phyloP scores from a whole-genome alignment of 2,888 invertebrate genomes.

The Pristionchus maxplancki region DNA sequence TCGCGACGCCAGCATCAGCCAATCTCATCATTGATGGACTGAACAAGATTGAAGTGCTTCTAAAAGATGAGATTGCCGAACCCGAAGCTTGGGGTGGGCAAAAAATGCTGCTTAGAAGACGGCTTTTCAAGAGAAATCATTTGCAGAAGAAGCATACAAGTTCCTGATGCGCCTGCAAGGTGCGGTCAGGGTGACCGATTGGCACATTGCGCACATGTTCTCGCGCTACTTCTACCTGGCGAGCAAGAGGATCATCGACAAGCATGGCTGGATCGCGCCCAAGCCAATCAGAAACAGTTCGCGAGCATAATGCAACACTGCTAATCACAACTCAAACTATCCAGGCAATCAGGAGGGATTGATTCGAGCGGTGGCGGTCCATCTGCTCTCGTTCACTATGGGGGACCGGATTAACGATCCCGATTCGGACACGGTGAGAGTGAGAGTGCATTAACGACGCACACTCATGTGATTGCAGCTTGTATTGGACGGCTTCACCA shows the following conservation, averaged over 20 bases:
- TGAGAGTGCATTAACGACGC: not conserved
- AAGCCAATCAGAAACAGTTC: not conserved
- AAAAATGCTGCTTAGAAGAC: no score
- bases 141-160: not conserved
- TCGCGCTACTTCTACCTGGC: not conserved
- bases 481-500: not conserved
- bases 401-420: not conserved
- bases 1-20: not conserved
- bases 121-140: not conserved
- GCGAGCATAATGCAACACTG: not conserved
- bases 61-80: not conserved
- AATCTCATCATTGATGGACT: not conserved
- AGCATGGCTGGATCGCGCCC: not conserved
- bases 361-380: not conserved
- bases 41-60: not conserved
- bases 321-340: not conserved
- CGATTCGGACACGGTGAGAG: not conserved
- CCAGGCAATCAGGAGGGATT: not conserved
- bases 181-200: not conserved
- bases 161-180: conserved; percentile 5
- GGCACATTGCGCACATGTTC: not conserved
- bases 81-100: not conserved
- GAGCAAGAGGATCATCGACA: not conserved
- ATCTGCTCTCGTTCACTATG: not conserved
- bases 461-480: not conserved